A percentile compares a stretch with the other conserved stretches of the same genome.
Conservation (phyloP, 2,888 invertebrate species). For the Antheraea assamensis region DNA sequence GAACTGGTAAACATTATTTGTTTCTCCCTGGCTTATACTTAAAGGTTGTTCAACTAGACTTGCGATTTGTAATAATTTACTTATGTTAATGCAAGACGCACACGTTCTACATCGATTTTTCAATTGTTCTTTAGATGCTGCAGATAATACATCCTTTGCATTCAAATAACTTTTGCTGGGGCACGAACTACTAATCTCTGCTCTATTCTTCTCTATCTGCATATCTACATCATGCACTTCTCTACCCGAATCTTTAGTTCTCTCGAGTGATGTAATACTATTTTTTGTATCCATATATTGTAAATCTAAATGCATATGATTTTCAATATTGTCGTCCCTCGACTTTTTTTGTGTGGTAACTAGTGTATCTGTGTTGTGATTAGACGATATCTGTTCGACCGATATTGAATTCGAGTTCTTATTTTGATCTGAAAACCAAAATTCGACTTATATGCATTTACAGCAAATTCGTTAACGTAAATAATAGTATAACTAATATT, state of each 20-base stretch:
- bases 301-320: neutral
- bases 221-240: neutral
- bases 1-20: slow-evolving; percentile 7
- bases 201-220: neutral
- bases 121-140: neutral
- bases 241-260: neutral
- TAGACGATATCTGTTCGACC: neutral
- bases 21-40: neutral
- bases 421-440: neutral
- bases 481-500: too few relatives aligned
- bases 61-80: neutral
- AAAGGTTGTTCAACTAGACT: neutral
- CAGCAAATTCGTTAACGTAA: neutral
- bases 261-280: too few relatives aligned
- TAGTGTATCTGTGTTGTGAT: neutral
- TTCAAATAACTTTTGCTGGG: neutral
- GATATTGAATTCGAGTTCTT: neutral
- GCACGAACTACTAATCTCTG: neutral
- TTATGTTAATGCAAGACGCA: neutral
- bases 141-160: neutral
- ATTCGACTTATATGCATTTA: neutral
- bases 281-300: neutral
- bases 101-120: slow-evolving; percentile 1
- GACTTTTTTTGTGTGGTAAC: neutral
- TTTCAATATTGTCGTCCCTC: neutral